A percentile compares a stretch with the other conserved stretches of the same genome.
These are phyloP conservation scores for Pristiophorus japonicus DNA, from an alignment of 2,113 vertebrate species.

Conservation along the genomic window DNA sequence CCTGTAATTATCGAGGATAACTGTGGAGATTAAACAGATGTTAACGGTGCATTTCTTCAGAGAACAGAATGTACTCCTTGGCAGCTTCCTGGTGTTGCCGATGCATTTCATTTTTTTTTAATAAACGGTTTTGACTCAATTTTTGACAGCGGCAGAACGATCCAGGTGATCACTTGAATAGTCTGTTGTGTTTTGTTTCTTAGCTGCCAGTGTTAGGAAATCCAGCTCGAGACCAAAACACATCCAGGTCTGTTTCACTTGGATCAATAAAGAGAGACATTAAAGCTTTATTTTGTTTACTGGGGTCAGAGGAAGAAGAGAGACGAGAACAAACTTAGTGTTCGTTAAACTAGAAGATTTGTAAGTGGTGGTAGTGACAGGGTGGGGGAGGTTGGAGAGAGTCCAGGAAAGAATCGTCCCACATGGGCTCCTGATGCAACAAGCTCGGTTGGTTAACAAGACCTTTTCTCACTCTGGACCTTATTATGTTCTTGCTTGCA, in stretches of 20 bases:
- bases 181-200: not conserved
- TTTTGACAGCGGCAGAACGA: not conserved
- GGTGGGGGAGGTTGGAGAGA: not conserved
- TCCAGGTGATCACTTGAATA: not conserved
- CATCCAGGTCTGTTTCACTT: not conserved
- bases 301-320: not conserved
- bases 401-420: not conserved
- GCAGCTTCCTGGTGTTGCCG: not conserved
- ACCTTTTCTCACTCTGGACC: not conserved
- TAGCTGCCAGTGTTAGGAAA: not conserved
- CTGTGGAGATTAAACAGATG: conserved; percentile 29
- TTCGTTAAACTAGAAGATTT: not conserved
- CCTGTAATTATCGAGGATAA: not conserved
- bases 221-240: not conserved
- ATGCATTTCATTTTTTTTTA: not conserved
- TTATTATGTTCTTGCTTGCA: not conserved
- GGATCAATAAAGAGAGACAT: not conserved
- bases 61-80: not conserved
- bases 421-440: no score
- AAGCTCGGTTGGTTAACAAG: not conserved
- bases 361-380: not conserved
- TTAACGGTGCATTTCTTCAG: not conserved
- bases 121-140: not conserved
- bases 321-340: not conserved
- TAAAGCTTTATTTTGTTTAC: not conserved